phyloP scores from a whole-genome alignment of 1,140 invertebrate species.

The Paramacrobiotus metropolitanus region DNA sequence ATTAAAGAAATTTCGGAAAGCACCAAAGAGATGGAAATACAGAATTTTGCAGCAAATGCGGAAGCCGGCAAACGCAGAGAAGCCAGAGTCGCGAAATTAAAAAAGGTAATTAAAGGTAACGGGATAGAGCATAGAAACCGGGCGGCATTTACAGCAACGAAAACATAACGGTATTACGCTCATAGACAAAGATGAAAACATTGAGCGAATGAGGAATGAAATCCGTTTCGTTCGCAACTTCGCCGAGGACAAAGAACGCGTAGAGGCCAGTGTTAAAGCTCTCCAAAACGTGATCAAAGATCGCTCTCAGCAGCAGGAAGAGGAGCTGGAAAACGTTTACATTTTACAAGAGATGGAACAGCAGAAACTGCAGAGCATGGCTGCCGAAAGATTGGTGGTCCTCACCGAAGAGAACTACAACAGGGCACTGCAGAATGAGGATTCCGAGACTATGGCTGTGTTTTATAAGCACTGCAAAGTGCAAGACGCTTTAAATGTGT shows the following conservation, averaged over 20 bases:
- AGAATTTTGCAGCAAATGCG: not conserved
- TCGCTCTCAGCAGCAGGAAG: not conserved
- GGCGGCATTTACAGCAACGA: not conserved
- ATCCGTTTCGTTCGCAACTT: not conserved
- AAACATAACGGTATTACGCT: not conserved
- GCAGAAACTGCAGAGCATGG: not conserved
- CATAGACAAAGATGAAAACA: not conserved
- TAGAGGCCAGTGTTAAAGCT: not conserved
- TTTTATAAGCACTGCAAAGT: not conserved
- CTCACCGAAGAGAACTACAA: not conserved
- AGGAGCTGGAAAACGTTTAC: not conserved
- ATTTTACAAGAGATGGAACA: not conserved
- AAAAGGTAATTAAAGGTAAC: constrained; percentile 4
- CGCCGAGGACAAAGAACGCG: not conserved
- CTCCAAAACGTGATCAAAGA: not conserved
- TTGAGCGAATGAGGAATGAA: not conserved
- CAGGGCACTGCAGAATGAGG: not conserved
- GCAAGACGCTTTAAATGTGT: not conserved
- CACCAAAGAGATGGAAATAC: not conserved
- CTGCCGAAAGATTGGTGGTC: not conserved
- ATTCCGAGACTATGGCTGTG: not conserved
- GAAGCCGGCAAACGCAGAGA: not conserved
- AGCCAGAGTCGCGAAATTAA: not conserved
- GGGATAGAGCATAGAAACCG: not conserved
- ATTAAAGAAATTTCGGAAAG: not conserved